Base-by-base conservation (phyloP, 1,140 invertebrate genomes). In the Heliconius hewitsoni region DNA sequence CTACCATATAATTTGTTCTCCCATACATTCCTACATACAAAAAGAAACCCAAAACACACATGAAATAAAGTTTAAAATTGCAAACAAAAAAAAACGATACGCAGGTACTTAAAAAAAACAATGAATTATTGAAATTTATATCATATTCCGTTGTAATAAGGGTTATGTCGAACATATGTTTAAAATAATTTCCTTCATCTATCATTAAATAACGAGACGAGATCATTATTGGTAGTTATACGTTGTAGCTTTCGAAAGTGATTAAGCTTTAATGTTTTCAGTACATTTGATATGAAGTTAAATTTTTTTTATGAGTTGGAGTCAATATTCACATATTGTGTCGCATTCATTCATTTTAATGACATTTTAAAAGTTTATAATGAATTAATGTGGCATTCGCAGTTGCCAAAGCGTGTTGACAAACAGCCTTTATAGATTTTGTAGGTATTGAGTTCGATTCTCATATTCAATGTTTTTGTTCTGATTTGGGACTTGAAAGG, bases 171-270 rank as follows among this genome's bases (percentile, higher is more conserved):
- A 66, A 30, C 60, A 66, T 42, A 50, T 23, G n/a, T 34, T 71
- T 55, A 37, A 66, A 70, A 79, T 84, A 90, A 89, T 89, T 91
- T 86, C 78, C 76, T 84, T 86, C 88, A 91, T 91, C 86, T 89
- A 91, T 91, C 89, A 90, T 90, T 87, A 57, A 57, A 57, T 57
- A 90, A 91, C 87, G 85, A 88, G 85, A 76, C 34, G 34, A 37
- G 34, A 66, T 85, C 81, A 88, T 91, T 91, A 90, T 57, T 74
- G 74, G 66, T 60, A 83, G 73, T 74, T 55, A 74, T 60, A 37
- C 30, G 30, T 60, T 30, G 50, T 57, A 55, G 73, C 50, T 57
- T 74, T 57, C 18, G 16, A 37, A n/a, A n/a, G 30, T n/a, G 55
- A 74, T 74, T 74, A 74, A 18, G 73, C 23, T 55, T 74, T 74